Conservation (phyloP, 2,888 invertebrate genomes). For the Steromphala cineraria region DNA sequence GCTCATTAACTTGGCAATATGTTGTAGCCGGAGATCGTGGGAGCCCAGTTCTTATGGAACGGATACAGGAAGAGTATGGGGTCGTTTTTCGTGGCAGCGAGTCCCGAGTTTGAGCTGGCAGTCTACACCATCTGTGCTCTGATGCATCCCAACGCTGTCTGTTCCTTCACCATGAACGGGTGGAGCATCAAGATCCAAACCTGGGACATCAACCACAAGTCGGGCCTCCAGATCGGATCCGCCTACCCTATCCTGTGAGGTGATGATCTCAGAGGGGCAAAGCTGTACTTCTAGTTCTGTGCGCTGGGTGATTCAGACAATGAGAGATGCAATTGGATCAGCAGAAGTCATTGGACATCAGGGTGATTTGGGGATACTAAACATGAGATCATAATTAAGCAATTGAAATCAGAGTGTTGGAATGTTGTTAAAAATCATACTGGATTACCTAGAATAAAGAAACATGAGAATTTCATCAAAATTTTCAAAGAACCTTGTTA, state of each 20-base stretch:
- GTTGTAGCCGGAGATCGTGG: slow-evolving; percentile 50
- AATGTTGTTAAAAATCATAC: no score
- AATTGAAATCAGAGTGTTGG: no score
- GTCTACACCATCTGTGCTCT: slow-evolving; percentile 91
- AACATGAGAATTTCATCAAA: no score
- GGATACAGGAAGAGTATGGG: slow-evolving; percentile 51
- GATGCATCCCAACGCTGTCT: slow-evolving; percentile 84
- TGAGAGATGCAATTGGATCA: no score
- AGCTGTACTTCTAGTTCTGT: no score
- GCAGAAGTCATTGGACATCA: no score
- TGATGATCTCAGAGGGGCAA: no score
- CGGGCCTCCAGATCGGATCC: slow-evolving; percentile 53
- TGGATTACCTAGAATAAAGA: no score
- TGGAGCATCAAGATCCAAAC: slow-evolving; percentile 85
- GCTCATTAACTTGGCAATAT: neutral
- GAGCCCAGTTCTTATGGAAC: slow-evolving; percentile 55
- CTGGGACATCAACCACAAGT: slow-evolving; percentile 65
- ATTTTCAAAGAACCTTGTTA: no score
- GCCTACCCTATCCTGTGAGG: slow-evolving; percentile 45
- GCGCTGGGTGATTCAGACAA: no score
- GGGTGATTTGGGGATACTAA: no score
- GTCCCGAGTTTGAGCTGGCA: slow-evolving; percentile 93
- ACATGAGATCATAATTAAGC: no score
- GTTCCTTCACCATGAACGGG: slow-evolving; percentile 84
- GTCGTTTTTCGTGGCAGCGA: slow-evolving; percentile 75